Base-by-base conservation (phyloP, 2,888 invertebrate genomes). In the Thumatha senex region DNA sequence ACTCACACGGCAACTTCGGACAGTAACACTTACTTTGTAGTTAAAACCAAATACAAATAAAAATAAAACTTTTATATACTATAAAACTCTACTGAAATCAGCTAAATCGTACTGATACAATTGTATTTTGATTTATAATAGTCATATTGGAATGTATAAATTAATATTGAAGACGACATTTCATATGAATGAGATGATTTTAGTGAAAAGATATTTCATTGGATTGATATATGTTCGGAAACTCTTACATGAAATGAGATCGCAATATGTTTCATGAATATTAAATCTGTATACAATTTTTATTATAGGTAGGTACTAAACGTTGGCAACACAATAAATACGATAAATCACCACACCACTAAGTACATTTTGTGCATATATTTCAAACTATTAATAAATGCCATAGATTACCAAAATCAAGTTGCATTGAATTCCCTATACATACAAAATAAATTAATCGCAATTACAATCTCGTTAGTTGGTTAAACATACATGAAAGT, bases 321-420 rank as follows among this genome's bases (percentile, higher is more conserved):
- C 49, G 72, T 62, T 71, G 77, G 81, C 79, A 74, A 77, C 74
- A 67, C 52, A 59, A 71, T 62, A 56, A 66, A 58, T 61, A 75
- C 70, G 69, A 69, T 72, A 74, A 73, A 73, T 76, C 80, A 75
- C 80, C 78, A 56, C 74, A 38, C 70, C 74, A 78, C 83, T 90
- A 90, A 89, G 89, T 90, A 90, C 89, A 82, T 85, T 88, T 90
- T 90, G 90, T 90, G 90, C 90, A 89, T 79, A 84, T 70, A 76
- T 76, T 77, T 74, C 56, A 65, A 64, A 63, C 65, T 75, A 80
- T 78, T 86, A 84, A 82, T 87, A 87, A 88, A 88, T 88, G 83
- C 84, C 76, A 70, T 72, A 76, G 72, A 74, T 78, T 78, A 79
- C 70, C 74, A 76, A 79, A 83, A 78, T 74, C 70, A 74, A 73